Percentiles rank a stretch among this genome's conserved stretches.
These are phyloP conservation scores for Ranitomeya variabilis DNA, from an alignment of 2,113 vertebrate species.

Conservation along the genomic window DNA sequence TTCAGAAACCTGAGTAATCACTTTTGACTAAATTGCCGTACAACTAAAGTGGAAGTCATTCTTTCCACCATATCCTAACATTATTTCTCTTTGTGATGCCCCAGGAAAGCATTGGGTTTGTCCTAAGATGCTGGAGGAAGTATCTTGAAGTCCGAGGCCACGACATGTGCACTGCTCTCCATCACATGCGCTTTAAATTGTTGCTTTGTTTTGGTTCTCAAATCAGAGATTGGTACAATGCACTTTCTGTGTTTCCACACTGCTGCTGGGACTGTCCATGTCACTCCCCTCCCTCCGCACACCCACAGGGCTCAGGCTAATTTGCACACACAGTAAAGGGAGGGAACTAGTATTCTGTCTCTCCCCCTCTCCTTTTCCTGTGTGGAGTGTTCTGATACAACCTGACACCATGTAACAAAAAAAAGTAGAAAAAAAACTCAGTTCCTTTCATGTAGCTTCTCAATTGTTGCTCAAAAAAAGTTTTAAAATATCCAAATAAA, in stretches of 20 bases:
- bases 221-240: slow-evolving; percentile 41
- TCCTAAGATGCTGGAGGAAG: not conserved
- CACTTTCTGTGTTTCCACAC: slow-evolving; percentile 30
- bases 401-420: slow-evolving; percentile 18
- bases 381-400: slow-evolving; percentile 11
- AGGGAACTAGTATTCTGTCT: not conserved
- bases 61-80: not conserved
- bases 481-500: not conserved
- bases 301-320: slow-evolving; percentile 41
- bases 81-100: not conserved
- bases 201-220: slow-evolving; percentile 29
- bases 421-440: not conserved
- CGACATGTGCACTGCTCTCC: slow-evolving; percentile 16
- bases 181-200: slow-evolving; percentile 32
- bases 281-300: slow-evolving; percentile 36
- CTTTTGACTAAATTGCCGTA: not conserved
- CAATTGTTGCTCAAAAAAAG: slow-evolving; percentile 15
- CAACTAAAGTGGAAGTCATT: not conserved
- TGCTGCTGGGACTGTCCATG: slow-evolving; percentile 37
- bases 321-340: slow-evolving; percentile 24
- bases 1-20: not conserved
- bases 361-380: slow-evolving; percentile 1
- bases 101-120: not conserved
- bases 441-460: slow-evolving; percentile 14
- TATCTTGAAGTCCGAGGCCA: not conserved